Evolutionary conservation across 1,140 invertebrate species (phyloP).

Genomic region (Gryon sp.): DNA sequence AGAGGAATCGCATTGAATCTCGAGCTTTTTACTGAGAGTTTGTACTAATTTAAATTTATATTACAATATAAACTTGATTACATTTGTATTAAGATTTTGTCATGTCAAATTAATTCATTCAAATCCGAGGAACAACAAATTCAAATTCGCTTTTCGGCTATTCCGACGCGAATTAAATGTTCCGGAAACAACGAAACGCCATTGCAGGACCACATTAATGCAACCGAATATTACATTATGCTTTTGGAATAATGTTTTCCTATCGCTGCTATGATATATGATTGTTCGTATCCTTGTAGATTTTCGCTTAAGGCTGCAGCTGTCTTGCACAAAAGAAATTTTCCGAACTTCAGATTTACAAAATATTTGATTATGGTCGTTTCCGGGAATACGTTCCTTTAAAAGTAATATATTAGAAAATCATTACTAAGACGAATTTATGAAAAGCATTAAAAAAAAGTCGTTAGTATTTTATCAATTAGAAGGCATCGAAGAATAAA

Average conservation of each 20-base stretch:
- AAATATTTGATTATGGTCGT: constrained; percentile 7
- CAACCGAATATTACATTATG: constrained; percentile 35
- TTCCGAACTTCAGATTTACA: constrained; percentile 21
- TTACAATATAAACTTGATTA: too few species aligned
- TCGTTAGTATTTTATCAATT: not conserved
- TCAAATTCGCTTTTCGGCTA: constrained; percentile 21
- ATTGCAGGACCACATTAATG: constrained; percentile 41
- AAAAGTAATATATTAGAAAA: not conserved
- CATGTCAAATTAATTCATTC: constrained; percentile 53
- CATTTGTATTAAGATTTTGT: too few species aligned
- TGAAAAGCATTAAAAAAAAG: not conserved
- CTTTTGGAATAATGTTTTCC: constrained; percentile 35
- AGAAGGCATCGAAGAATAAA: constrained; percentile 1
- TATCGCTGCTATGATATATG: constrained; percentile 31
- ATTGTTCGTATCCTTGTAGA: constrained; percentile 33
- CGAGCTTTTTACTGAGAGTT: too few species aligned
- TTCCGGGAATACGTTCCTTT: constrained; percentile 11
- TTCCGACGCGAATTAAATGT: constrained; percentile 43
- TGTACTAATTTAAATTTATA: too few species aligned
- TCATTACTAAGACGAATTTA: not conserved
- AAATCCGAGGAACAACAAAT: constrained; percentile 29
- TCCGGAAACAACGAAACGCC: constrained; percentile 47
- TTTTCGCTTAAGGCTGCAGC: constrained; percentile 25
- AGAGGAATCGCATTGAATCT: too few species aligned
- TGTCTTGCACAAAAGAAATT: constrained; percentile 12